These are phyloP conservation scores for Myotis lucifugus DNA, from an alignment of 2,113 vertebrate species.

Conservation along the genomic window DNA sequence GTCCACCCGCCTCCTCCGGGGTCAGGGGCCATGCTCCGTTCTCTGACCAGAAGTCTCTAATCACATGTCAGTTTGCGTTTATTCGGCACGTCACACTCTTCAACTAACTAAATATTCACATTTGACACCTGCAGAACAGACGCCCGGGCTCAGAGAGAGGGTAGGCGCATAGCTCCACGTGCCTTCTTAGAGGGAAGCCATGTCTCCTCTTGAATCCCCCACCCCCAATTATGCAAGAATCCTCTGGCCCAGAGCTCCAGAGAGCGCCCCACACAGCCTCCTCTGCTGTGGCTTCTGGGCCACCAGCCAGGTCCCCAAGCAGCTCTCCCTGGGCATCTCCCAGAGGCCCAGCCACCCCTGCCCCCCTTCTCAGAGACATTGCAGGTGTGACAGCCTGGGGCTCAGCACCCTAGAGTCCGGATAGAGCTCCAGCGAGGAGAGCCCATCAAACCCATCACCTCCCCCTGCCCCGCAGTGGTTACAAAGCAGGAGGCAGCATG, in stretches of 20 bases:
- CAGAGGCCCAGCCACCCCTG: neutral
- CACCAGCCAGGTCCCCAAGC: neutral
- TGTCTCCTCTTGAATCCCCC: neutral
- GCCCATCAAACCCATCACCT: neutral
- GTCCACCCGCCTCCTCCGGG: neutral
- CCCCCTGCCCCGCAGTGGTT: neutral
- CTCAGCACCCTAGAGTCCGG: neutral
- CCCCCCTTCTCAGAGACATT: neutral
- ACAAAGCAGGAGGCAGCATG: neutral
- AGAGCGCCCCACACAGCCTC: neutral
- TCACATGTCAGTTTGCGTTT: neutral
- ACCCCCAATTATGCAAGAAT: no score
- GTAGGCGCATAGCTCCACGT: fast-evolving
- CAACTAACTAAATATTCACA: neutral
- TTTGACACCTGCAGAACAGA: neutral
- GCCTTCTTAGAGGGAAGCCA: neutral
- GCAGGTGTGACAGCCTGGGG: neutral
- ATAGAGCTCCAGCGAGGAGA: no score
- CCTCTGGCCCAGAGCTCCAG: neutral
- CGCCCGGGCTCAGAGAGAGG: neutral
- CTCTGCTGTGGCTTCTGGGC: neutral
- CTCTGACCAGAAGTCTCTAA: neutral
- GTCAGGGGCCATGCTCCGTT: neutral
- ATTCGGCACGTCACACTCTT: neutral
- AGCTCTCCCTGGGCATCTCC: neutral